A percentile compares a stretch with the other conserved stretches of the same genome.
Evolutionary conservation across 2,797 vertebrate species (phyloP).

Genomic region (Novumbra hubbsi): DNA sequence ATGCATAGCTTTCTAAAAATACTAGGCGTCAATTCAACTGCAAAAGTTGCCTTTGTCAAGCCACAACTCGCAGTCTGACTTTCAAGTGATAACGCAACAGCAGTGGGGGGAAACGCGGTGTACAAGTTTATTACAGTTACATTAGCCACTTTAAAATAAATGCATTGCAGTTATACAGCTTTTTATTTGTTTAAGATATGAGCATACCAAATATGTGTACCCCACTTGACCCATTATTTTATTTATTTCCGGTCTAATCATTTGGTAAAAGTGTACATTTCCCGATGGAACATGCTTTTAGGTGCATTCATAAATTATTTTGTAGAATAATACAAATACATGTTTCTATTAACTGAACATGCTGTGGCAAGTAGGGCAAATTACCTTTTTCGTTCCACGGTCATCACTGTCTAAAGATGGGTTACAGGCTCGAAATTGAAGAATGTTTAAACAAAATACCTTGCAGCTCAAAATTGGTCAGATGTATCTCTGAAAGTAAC

Average conservation of each 20-base stretch:
- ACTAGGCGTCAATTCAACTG: neutral
- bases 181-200: no score
- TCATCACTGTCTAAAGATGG: no score
- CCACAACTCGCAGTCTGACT: neutral
- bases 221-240: no score
- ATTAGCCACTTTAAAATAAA: no score
- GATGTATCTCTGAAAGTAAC: no score
- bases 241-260: conserved; percentile 1
- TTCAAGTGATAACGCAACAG: neutral
- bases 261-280: conserved; percentile 1
- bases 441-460: no score
- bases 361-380: neutral
- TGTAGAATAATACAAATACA: neutral
- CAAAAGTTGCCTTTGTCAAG: neutral
- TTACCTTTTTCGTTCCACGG: no score
- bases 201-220: no score
- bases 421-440: no score
- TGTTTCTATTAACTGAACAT: neutral
- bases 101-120: neutral
- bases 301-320: neutral
- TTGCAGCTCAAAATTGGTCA: no score
- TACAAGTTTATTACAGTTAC: no score
- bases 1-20: neutral
- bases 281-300: neutral
- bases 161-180: no score